These are phyloP conservation scores for Ommatoiulus sabulosus DNA, from an alignment of 2,888 invertebrate species.

Conservation along the genomic window DNA sequence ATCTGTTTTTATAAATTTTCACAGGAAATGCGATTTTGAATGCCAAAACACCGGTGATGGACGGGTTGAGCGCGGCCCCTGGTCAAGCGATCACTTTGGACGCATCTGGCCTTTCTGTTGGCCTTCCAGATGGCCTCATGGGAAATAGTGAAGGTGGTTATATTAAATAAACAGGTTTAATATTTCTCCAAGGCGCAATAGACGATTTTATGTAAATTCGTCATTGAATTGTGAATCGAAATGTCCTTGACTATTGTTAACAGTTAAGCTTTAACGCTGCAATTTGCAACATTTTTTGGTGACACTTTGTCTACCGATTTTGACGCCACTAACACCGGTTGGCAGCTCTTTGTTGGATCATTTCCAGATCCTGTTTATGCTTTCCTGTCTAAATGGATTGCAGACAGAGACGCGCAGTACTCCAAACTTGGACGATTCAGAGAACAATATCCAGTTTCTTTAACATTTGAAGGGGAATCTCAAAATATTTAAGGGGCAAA, in stretches of 20 bases:
- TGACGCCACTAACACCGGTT: neutral
- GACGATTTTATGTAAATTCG: neutral
- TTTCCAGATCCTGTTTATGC: neutral
- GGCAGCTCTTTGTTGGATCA: slow-evolving; percentile 2
- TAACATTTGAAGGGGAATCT: neutral
- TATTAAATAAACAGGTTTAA: neutral
- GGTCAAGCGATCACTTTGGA: slow-evolving; percentile 65
- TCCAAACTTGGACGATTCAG: slow-evolving; percentile 1
- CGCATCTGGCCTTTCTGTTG: slow-evolving; percentile 68
- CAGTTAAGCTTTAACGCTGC: neutral
- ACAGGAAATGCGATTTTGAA: slow-evolving; percentile 68
- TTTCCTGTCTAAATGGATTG: neutral
- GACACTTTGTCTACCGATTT: slow-evolving; percentile 1
- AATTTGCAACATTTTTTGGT: neutral
- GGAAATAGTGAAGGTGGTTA: slow-evolving; percentile 68
- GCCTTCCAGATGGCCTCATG: slow-evolving; percentile 69
- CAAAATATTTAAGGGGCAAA: neutral
- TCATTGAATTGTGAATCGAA: neutral
- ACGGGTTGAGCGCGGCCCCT: slow-evolving; percentile 65
- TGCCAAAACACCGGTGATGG: slow-evolving; percentile 69
- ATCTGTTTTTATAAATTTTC: neutral
- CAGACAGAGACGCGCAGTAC: neutral
- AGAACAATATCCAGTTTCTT: slow-evolving; percentile 29
- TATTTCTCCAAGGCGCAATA: neutral
- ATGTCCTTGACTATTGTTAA: neutral